A percentile compares a stretch with the other conserved stretches of the same genome.
These are phyloP conservation scores for Rhombomys opimus DNA, from an alignment of 2,113 vertebrate genomes.

Conservation along the genomic window DNA sequence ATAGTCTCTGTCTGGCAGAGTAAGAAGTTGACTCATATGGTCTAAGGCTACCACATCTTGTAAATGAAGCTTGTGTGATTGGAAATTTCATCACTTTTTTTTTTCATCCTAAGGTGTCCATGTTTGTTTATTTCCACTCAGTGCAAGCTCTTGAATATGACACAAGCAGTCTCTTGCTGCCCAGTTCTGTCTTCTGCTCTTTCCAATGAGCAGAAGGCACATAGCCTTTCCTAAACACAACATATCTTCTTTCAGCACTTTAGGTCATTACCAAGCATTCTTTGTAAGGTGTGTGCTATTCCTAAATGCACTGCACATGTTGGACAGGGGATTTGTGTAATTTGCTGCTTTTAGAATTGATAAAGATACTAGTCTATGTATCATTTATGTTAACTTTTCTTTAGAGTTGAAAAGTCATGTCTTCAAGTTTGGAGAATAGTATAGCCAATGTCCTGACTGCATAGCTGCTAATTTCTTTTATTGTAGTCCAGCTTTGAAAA, in stretches of 20 bases:
- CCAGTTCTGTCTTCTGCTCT: constrained; percentile 14
- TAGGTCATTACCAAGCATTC: background rate
- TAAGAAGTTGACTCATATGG: background rate
- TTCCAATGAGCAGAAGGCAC: background rate
- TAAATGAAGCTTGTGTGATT: background rate
- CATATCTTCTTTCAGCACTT: background rate
- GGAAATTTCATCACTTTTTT: background rate
- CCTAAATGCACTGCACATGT: background rate
- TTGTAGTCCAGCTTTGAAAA: constrained; percentile 21
- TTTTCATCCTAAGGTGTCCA: background rate
- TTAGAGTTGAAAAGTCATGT: constrained; percentile 29
- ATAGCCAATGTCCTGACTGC: background rate
- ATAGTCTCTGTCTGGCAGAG: background rate
- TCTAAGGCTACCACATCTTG: background rate
- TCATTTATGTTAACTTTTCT: constrained; percentile 27
- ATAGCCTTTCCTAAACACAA: constrained; percentile 31
- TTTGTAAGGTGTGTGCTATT: background rate
- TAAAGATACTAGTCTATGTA: constrained; percentile 24
- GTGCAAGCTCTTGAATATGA: background rate
- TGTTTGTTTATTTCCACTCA: constrained; percentile 13
- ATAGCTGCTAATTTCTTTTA: constrained; percentile 36
- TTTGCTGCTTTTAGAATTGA: constrained; percentile 36
- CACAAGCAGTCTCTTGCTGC: constrained; percentile 28
- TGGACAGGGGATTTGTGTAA: constrained; percentile 32
- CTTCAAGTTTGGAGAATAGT: constrained; percentile 20